Evolutionary conservation across 2,113 vertebrate genomes (phyloP).

Genomic region (Pteruthius melanotis): DNA sequence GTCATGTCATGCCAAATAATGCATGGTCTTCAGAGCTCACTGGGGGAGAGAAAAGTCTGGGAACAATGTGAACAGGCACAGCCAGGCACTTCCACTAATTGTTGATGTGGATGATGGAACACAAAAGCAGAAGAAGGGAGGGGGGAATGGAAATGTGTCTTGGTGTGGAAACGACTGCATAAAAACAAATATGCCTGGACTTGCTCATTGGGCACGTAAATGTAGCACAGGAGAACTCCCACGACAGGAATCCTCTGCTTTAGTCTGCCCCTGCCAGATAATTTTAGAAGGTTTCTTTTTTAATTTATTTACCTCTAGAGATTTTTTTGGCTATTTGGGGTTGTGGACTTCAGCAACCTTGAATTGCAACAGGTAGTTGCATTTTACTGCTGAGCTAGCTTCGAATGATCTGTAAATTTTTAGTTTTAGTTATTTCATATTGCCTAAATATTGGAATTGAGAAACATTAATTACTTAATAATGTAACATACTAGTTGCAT

Average conservation of each 20-base stretch:
- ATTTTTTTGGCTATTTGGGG: not conserved
- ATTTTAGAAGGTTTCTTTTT: not conserved
- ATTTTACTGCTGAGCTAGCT: not conserved
- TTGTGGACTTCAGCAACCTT: not conserved
- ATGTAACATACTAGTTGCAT: not conserved
- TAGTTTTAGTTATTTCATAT: not conserved
- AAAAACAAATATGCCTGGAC: constrained; percentile 46
- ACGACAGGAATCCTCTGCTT: constrained; percentile 21
- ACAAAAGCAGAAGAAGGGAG: constrained; percentile 54
- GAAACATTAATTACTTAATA: not conserved
- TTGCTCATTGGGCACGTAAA: constrained; percentile 34
- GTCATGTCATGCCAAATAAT: constrained; percentile 51
- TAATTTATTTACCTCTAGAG: not conserved
- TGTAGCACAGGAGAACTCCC: constrained; percentile 22
- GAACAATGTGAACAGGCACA: constrained; percentile 54
- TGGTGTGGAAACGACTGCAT: not conserved
- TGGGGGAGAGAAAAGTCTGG: constrained; percentile 45
- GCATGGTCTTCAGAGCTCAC: constrained; percentile 62
- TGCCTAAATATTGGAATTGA: not conserved
- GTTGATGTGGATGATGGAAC: constrained; percentile 39
- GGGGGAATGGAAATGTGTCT: constrained; percentile 47
- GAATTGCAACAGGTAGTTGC: not conserved
- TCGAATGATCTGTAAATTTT: not conserved
- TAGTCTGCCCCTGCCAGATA: not conserved
- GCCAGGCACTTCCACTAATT: constrained; percentile 69